Base-by-base conservation (phyloP, 2,888 invertebrate genomes). In the Acrobasis consociella region DNA sequence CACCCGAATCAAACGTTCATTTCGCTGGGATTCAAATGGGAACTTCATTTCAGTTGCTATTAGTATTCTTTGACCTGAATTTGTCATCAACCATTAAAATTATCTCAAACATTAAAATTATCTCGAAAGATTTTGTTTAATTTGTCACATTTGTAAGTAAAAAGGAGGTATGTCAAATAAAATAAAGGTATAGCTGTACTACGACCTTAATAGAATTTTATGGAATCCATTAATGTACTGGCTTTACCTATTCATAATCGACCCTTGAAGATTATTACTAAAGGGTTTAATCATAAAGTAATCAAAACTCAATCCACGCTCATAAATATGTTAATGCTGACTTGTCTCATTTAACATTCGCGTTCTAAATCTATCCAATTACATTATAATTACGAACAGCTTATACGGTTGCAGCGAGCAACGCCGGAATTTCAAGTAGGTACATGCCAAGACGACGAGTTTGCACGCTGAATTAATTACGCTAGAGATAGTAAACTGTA, bases 381-480 rank as follows among this genome's bases (percentile, higher is more conserved):
- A 67, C 64, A 65, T 65, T 65, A 67, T 68, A 59, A 64, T 67
- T 67, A 65, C 62, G 63, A 64, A 60, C 64, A 62, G 53, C 63
- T 63, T 62, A 62, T 62, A 56, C 56, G 11, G 49, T 49, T 49
- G 55, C 59, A 37, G 53, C 55, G 38, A 39, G 11, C 59, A 58
- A 49, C 63, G 64, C 17, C 55, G 63, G 46, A 67, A 68, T 65
- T 63, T 68, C 58, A 65, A 67, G 63, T 61, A 49, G 62, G 60
- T 64, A 65, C 69, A 65, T 63, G 64, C 61, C 63, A 60, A 56
- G 51, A 60, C 62, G 59, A 66, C 64, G 65, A 66, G 69, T 66
- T 65, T 69, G 64, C 64, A 62, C 58, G 65, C 69, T 64, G 69
- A 77, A 79, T 77, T 78, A 78, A 78, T 81, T 77, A 75, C 73